Base-by-base conservation (phyloP, 2,888 invertebrate genomes). In the Platycheirus rosarum region DNA sequence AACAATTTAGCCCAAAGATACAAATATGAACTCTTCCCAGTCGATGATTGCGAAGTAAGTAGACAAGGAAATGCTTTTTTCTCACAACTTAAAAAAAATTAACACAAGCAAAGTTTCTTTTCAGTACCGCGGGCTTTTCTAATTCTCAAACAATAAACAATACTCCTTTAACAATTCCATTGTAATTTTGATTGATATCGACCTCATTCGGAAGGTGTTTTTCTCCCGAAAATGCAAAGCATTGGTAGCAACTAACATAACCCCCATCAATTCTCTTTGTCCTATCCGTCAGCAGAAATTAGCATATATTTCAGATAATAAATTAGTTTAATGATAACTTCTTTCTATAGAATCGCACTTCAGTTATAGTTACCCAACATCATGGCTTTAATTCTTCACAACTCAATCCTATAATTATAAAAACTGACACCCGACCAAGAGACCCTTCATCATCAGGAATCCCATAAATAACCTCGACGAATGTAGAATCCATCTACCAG, bases 331-430 rank as follows among this genome's bases (percentile, higher is more conserved):
- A 40, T 55, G 23, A 37, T 37, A 6, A 6, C 13, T 37, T n/a
- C 13, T 18, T 37, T n/a, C 13, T 18, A 7, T n/a, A 37, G 14
- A 55, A 55, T 20, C 55, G 35, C 51, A 53, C 51, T 35, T 32
- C 29, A 32, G 26, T 26, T 23, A 6, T 6, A 23, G n/a, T 6
- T 9, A 18, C 9, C 18, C 9, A 44, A 20, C 32, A 53, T 2
- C 11, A 32, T 13, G n/a, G 26, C 16, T 7, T 0, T 20, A 3
- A 37, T 37, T 37, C 20, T 55, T 55, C 55, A 55, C 26, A 57
- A 57, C 40, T 57, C 40, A 57, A 57, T 57, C 40, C 23, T 57
- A 57, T 57, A 57, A 55, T 55, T 57, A 57, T 57, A 14, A 20
- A 57, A 57, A 57, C 26, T 57, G 57, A 57, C 57, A 57, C 57